Evolutionary conservation across 2,888 invertebrate genomes (phyloP), one percentile per base, ranked within the genome.

Genomic region (Synanthedon andrenaeformis): DNA sequence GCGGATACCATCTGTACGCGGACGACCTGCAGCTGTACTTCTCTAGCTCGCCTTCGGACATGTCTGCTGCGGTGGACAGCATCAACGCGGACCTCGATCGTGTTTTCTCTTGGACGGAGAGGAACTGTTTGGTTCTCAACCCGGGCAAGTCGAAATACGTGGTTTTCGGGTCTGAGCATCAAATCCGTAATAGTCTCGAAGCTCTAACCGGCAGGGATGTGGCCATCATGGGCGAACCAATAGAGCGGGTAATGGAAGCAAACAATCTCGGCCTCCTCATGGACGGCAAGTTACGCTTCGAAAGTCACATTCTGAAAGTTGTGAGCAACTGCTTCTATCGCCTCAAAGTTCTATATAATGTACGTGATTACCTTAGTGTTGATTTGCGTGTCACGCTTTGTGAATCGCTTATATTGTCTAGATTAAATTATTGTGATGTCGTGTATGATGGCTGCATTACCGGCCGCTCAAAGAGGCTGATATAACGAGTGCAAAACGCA

Each of bases 1-100:
- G 59, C 42, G 54, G 54, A 19, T 58, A 49, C 48, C 57, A 58
- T 28, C 50, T 60, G 8, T 55, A 56, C 49, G 57, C 57, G 4
- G 60, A 60, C 19, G 58, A 60, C 17, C 17, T 17, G 17, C 17
- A 17, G 17, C n/a, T 59, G 3, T 58, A 57, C 13, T 52, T 55
- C 0, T 57, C 60, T 3, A 53, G 49, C 48, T 55, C 48, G 12
- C 53, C 51, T 1, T 4, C 41, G 8, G 54, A 58, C 5, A 11
- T 42, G 2, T 23, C 41, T 4, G 3, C 4, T 13, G 54, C 58
- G 1, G 51, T 58, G 10, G 10, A n/a, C 6, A 54, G 45, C 12
- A 23, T 58, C 0, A 58, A 58, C 42, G 17, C 17, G 17, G 17
- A 17, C 17, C 50, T 53, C 4, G 57, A 57, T 45, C 56, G 56